Conservation (phyloP, 2,113 vertebrate genomes). For the Terrapene triunguis region DNA sequence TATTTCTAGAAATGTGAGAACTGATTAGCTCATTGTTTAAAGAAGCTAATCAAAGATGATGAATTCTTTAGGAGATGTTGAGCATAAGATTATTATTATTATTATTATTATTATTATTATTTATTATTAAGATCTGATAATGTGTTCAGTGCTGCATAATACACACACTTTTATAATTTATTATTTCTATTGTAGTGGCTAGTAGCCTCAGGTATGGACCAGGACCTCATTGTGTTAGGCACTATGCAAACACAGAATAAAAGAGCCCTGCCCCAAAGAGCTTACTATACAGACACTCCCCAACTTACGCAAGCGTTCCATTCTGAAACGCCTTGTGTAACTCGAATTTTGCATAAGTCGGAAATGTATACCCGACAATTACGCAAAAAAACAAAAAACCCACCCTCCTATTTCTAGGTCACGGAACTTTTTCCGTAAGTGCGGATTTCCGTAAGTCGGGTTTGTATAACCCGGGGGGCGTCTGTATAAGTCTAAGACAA, state of each 20-base stretch:
- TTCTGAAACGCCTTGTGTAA: too few relatives aligned
- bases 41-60: not conserved
- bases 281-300: not conserved
- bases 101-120: not conserved
- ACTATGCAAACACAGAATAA: not conserved
- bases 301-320: too few relatives aligned
- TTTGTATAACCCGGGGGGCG: too few relatives aligned
- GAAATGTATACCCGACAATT: too few relatives aligned
- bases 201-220: not conserved
- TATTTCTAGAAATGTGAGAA: not conserved
- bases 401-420: too few relatives aligned
- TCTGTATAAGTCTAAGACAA: not conserved
- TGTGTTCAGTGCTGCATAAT: not conserved
- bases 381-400: too few relatives aligned
- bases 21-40: not conserved
- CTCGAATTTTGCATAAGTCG: too few relatives aligned
- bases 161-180: not conserved
- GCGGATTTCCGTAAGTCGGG: too few relatives aligned
- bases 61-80: not conserved
- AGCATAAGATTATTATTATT: not conserved
- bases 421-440: too few relatives aligned
- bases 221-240: not conserved
- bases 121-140: not conserved
- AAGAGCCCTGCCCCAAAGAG: not conserved
- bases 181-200: not conserved